Percentiles rank a stretch among this genome's conserved stretches.
Evolutionary conservation across 2,888 invertebrate genomes (phyloP).

Genomic region (Lacanobia wlatinum): DNA sequence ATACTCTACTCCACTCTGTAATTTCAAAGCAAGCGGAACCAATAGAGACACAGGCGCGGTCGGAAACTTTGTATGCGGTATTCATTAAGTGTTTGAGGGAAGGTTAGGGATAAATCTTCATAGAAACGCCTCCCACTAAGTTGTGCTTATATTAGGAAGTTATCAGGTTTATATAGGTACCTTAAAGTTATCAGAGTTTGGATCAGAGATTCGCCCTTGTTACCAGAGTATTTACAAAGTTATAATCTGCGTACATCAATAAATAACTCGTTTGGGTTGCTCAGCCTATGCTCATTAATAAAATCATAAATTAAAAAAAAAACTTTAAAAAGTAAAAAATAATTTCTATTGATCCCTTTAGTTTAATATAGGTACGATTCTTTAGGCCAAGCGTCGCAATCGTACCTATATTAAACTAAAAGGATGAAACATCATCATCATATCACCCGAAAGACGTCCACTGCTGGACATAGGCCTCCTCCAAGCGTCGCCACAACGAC

Average conservation of each 20-base stretch:
- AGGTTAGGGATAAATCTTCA: constrained; percentile 25
- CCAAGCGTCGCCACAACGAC: too few relatives aligned
- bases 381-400: too few relatives aligned
- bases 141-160: constrained; percentile 18
- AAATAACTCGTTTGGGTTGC: neutral
- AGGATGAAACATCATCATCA: too few relatives aligned
- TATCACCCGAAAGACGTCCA: too few relatives aligned
- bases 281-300: constrained; percentile 2
- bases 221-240: constrained; percentile 5
- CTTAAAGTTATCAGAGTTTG: constrained; percentile 6
- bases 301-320: too few relatives aligned
- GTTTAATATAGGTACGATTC: too few relatives aligned
- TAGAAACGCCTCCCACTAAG: constrained; percentile 18
- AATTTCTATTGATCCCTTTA: too few relatives aligned
- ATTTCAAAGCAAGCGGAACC: constrained; percentile 6
- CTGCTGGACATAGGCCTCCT: too few relatives aligned
- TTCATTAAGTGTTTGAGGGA: constrained; percentile 19
- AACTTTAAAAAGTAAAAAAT: too few relatives aligned
- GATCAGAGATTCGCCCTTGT: neutral
- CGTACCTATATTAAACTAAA: too few relatives aligned
- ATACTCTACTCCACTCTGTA: neutral
- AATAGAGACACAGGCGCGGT: constrained; percentile 7
- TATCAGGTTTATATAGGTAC: constrained; percentile 2
- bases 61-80: constrained; percentile 30
- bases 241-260: constrained; percentile 16